phyloP scores from a whole-genome alignment of 2,797 vertebrate genomes.

The Neopelma chrysocephalum region DNA sequence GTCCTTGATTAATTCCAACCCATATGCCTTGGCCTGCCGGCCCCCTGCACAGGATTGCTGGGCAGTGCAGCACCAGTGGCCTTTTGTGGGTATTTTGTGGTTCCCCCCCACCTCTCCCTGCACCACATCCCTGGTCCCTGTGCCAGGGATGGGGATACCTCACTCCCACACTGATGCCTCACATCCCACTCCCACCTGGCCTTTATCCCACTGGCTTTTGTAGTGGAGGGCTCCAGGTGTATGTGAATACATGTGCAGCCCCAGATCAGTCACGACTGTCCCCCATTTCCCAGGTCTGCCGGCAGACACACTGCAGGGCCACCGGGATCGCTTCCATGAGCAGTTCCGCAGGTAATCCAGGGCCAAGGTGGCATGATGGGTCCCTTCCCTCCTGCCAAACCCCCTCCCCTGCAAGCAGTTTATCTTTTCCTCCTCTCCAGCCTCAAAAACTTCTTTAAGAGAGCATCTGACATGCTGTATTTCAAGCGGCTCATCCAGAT shows the following conservation, averaged over 20 bases:
- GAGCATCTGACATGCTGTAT: slow-evolving; percentile 92
- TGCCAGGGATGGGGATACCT: background rate
- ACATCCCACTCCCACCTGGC: accelerated
- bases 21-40: background rate
- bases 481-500: slow-evolving; percentile 99
- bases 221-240: background rate
- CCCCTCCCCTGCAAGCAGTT: accelerated
- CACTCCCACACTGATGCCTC: background rate
- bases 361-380: accelerated
- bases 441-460: slow-evolving; percentile 93
- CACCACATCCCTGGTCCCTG: accelerated
- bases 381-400: background rate
- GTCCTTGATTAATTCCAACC: background rate
- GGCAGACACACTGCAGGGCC: slow-evolving; percentile 91
- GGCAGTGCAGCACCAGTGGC: accelerated
- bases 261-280: accelerated
- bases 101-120: background rate
- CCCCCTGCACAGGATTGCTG: background rate
- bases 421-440: slow-evolving; percentile 61
- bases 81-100: accelerated
- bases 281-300: slow-evolving; percentile 84
- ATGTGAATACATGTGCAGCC: accelerated
- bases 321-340: slow-evolving; percentile 94
- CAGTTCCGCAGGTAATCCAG: slow-evolving; percentile 90
- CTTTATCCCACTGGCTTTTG: background rate